phyloP scores from a whole-genome alignment of 1,140 invertebrate species.

The Leptonema lineaticorne region DNA sequence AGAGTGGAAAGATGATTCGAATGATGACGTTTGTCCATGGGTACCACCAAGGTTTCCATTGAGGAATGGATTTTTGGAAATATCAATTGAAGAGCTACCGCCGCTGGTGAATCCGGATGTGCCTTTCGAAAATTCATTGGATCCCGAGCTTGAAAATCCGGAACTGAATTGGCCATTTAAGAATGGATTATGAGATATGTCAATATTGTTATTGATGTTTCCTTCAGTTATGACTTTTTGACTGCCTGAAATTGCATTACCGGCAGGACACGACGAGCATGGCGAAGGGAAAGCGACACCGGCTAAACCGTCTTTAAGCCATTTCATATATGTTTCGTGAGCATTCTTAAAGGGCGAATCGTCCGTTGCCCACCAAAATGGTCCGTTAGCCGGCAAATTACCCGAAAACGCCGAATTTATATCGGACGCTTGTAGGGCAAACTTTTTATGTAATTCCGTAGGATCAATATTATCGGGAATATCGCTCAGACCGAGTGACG shows the following conservation, averaged over 20 bases:
- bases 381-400: conserved; percentile 43
- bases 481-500: conserved; percentile 45
- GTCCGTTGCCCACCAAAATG: conserved; percentile 58
- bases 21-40: conserved; percentile 1
- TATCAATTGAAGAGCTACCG: conserved; percentile 42
- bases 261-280: conserved; percentile 27
- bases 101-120: conserved; percentile 41
- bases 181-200: conserved; percentile 50
- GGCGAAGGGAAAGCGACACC: conserved; percentile 31
- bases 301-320: conserved; percentile 39
- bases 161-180: conserved; percentile 48
- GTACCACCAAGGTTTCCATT: conserved; percentile 37
- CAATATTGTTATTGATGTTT: conserved; percentile 39
- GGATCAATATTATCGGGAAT: conserved; percentile 42
- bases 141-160: conserved; percentile 35
- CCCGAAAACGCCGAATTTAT: conserved; percentile 45
- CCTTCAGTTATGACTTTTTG: conserved; percentile 13
- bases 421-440: conserved; percentile 46
- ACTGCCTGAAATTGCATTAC: not conserved
- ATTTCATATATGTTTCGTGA: conserved; percentile 46
- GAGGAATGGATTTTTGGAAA: conserved; percentile 46
- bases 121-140: conserved; percentile 20
- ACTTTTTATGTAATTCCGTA: conserved; percentile 48
- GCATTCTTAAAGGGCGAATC: conserved; percentile 57
- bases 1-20: conserved; percentile 18